Percentiles rank a stretch among this genome's conserved stretches.
Conservation (phyloP, 1,140 invertebrate genomes). For the Chrysopa pallens region DNA sequence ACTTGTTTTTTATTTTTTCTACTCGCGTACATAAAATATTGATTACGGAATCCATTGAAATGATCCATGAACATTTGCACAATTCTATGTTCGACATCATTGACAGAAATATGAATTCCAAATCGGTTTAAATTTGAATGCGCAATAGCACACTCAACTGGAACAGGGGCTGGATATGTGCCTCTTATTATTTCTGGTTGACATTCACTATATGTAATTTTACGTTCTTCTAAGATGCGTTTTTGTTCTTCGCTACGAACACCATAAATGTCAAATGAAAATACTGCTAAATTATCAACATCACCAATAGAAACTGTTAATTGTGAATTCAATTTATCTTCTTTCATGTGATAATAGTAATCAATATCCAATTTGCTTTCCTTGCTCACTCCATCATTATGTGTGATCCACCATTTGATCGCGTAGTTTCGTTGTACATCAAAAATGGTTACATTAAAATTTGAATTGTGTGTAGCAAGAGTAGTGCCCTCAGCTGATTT, state of each 20-base stretch:
- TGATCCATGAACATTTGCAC: no score
- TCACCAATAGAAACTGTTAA: slow-evolving; percentile 15
- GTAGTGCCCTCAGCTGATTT: background rate
- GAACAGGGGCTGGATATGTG: no score
- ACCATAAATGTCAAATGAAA: slow-evolving; percentile 10
- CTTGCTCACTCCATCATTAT: slow-evolving; percentile 15
- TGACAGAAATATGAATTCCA: no score
- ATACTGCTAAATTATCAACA: slow-evolving; percentile 6
- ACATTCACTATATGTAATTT: slow-evolving; percentile 2
- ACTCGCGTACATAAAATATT: no score
- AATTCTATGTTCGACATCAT: no score
- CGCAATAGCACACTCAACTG: no score
- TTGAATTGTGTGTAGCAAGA: slow-evolving; percentile 5
- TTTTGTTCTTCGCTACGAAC: slow-evolving; percentile 14
- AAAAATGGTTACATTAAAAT: slow-evolving; percentile 6
- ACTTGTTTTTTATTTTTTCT: no score
- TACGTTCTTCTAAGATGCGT: slow-evolving; percentile 1
- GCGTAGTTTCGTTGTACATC: slow-evolving; percentile 20
- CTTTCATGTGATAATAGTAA: slow-evolving; percentile 14
- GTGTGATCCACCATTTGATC: slow-evolving; percentile 16
- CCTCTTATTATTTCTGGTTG: no score
- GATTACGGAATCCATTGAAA: no score
- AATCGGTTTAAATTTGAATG: no score
- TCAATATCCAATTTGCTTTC: slow-evolving; percentile 22
- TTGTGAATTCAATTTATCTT: slow-evolving; percentile 15